Evolutionary conservation across 1,140 invertebrate genomes (phyloP).

Genomic region (Drosophila nigrodunni): DNA sequence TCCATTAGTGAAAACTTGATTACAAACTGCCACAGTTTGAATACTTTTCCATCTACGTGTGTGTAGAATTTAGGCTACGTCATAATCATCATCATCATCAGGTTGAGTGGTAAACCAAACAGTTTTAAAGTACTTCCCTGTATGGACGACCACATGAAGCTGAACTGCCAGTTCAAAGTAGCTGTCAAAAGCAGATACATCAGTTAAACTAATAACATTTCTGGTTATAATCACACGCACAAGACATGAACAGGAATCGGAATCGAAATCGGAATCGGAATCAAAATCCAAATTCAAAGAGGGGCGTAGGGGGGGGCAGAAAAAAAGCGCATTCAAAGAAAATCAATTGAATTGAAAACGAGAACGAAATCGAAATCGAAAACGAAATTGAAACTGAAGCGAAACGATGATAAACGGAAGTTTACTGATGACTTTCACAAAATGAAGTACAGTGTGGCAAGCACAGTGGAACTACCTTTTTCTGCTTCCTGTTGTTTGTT

Average conservation of each 20-base stretch:
- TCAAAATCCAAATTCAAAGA: slow-evolving; percentile 5
- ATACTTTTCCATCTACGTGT: slow-evolving; percentile 2
- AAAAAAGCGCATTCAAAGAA: slow-evolving; percentile 53
- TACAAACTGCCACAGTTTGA: slow-evolving; percentile 53
- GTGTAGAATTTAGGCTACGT: slow-evolving; percentile 1
- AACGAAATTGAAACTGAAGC: slow-evolving; percentile 31
- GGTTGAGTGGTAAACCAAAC: slow-evolving; percentile 2
- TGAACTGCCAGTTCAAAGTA: slow-evolving; percentile 53
- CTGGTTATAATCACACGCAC: slow-evolving; percentile 51
- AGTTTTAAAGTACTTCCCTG: slow-evolving; percentile 17
- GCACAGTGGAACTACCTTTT: slow-evolving; percentile 25
- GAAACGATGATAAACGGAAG: slow-evolving; percentile 39
- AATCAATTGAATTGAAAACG: slow-evolving; percentile 67
- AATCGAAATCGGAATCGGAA: slow-evolving; percentile 1
- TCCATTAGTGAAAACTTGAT: slow-evolving; percentile 52
- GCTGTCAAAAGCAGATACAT: slow-evolving; percentile 55
- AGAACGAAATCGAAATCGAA: slow-evolving; percentile 54
- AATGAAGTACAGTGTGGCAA: background rate
- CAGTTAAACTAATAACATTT: slow-evolving; percentile 64
- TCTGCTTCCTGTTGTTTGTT: too few species aligned
- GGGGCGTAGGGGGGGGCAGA: too few species aligned
- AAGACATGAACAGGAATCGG: background rate
- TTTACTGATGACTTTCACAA: slow-evolving; percentile 50
- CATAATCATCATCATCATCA: background rate
- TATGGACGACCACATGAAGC: slow-evolving; percentile 31